A percentile compares a stretch with the other conserved stretches of the same genome.
Conservation (phyloP, 2,888 invertebrate species). For the Drosophila nigritarsus region DNA sequence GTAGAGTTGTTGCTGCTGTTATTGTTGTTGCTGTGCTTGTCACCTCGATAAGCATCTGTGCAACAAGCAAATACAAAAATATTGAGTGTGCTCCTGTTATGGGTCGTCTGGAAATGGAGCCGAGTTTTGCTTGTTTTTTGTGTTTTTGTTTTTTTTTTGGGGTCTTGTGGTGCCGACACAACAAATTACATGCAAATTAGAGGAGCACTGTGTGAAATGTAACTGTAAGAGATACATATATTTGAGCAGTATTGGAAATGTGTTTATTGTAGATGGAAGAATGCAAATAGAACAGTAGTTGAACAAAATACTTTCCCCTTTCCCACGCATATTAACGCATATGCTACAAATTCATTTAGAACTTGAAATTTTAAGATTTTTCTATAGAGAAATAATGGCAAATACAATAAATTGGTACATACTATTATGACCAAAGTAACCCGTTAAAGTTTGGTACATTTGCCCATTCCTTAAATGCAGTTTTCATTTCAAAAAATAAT, state of each 20-base stretch:
- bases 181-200: constrained; percentile 79
- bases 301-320: neutral
- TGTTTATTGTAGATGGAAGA: neutral
- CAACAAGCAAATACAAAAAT: constrained; percentile 53
- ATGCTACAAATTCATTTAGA: neutral
- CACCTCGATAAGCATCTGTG: constrained; percentile 71
- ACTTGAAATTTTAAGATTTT: neutral
- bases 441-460: fast-evolving
- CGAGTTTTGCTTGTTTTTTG: constrained; percentile 3
- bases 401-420: neutral
- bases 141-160: neutral
- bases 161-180: constrained; percentile 47
- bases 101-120: constrained; percentile 39
- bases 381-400: neutral
- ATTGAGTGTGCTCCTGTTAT: constrained; percentile 60
- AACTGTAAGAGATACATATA: neutral
- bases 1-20: constrained; percentile 39
- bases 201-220: constrained; percentile 1
- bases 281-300: neutral
- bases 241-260: neutral
- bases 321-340: neutral
- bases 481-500: neutral
- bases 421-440: neutral
- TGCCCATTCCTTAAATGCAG: neutral
- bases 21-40: constrained; percentile 52